Base-by-base conservation (phyloP, 2,888 invertebrate genomes). In the Vesta saturnalis region DNA sequence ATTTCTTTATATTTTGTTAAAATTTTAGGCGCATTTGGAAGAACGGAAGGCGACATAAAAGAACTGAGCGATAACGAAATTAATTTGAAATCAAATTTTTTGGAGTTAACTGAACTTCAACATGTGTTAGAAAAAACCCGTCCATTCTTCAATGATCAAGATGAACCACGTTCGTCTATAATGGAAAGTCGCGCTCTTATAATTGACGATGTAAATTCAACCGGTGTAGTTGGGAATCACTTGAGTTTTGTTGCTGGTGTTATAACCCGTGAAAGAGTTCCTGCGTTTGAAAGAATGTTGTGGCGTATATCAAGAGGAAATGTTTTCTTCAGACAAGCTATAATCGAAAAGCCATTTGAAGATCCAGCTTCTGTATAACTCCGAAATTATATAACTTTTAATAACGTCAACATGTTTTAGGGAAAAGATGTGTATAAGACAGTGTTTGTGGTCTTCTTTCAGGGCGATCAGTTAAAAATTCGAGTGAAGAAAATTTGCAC, bases 241-340 rank as follows among this genome's bases (percentile, higher is more conserved):
- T 71, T 82, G 47, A 83, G 83, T 1, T 97, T 97, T 85, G 94
- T 96, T n/a, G 95, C 96, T 35, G 97, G 96, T n/a, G 96, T 96
- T 23, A 94, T 97, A 69, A 91, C 92, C 76, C 87, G 96, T 43
- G 96, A 96, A 83, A 87, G 95, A 70, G 90, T 96, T 64, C 94
- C 94, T 0, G 93, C 93, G 56, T 97, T 97, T 85, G 96, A 96
- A 82, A 87, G 95, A 61, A 94, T 97, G 92, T 84, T 97, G 78
- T 97, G 96, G 96, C 89, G 96, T 74, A 95, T 95, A 73, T 96
- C 95, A 15, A 88, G 96, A 65, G 96, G 96, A 23, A 95, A 95
- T 82, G 96, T 96, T 10, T 97, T 96, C 84, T 83, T 97, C 71
- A 88, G 94, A 12, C 92, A 94, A 78, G 92, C 94, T 0, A 95